These are phyloP conservation scores for Gisinianus flammeolus DNA, from an alignment of 2,888 invertebrate species.

Conservation along the genomic window DNA sequence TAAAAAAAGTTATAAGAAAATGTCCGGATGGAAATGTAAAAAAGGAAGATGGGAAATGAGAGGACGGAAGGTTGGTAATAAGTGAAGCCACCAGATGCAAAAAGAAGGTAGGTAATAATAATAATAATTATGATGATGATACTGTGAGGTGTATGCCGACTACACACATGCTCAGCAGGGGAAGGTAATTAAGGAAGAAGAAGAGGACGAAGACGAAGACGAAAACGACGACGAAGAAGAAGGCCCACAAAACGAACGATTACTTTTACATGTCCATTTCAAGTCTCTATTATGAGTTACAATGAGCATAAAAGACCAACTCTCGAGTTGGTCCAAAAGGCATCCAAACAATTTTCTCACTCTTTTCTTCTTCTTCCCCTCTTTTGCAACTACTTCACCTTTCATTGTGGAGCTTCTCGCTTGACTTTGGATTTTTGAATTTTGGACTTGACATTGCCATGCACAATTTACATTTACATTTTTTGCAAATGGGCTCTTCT, in stretches of 20 bases:
- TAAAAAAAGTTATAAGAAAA: background rate
- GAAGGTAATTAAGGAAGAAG: slow-evolving; percentile 55
- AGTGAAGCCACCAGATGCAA: slow-evolving; percentile 5
- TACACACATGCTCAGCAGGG: slow-evolving; percentile 44
- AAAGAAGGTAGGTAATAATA: slow-evolving; percentile 19
- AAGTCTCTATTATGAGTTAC: slow-evolving; percentile 27
- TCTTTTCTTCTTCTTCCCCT: background rate
- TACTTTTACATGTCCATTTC: slow-evolving; percentile 47
- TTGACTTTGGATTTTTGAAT: too few species aligned
- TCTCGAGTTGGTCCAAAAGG: too few species aligned
- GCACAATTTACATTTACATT: too few species aligned
- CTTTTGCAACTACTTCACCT: too few species aligned
- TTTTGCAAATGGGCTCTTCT: background rate
- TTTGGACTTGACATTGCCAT: too few species aligned
- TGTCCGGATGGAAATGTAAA: background rate
- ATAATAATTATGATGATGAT: slow-evolving; percentile 13
- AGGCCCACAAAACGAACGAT: slow-evolving; percentile 52
- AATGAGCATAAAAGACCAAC: slow-evolving; percentile 9
- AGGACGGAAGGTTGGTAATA: too few species aligned
- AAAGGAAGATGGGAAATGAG: too few species aligned
- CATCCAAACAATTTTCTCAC: too few species aligned
- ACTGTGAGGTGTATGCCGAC: slow-evolving; percentile 24
- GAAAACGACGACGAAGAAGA: too few species aligned
- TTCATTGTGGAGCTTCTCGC: too few species aligned
- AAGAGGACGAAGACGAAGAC: too few species aligned